Conservation (phyloP, 2,888 invertebrate genomes). For the Stratiomys singularior region DNA sequence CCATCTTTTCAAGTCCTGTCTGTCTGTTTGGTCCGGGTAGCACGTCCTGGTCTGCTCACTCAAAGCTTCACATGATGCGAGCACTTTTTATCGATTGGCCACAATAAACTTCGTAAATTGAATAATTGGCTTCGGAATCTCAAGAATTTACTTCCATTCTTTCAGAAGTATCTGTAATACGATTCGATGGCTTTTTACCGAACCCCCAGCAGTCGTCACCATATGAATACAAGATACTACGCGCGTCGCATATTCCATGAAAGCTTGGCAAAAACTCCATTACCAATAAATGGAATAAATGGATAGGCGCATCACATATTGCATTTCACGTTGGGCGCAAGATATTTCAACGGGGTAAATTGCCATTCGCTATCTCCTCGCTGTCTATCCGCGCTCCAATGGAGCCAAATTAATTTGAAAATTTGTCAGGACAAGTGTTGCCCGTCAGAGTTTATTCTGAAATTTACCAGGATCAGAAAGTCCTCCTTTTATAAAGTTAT, state of each 20-base stretch:
- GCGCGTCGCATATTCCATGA: constrained; percentile 15
- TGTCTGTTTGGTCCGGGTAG: background rate
- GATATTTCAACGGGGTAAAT: constrained; percentile 11
- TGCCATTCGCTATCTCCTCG: constrained; percentile 20
- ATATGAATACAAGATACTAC: background rate
- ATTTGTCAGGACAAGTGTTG: constrained; percentile 7
- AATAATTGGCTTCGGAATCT: constrained; percentile 44
- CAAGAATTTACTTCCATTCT: constrained; percentile 44
- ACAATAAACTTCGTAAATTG: constrained; percentile 41
- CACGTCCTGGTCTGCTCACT: background rate
- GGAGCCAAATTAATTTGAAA: constrained; percentile 28
- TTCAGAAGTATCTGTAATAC: constrained; percentile 34
- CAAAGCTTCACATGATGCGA: background rate
- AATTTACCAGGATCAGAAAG: no score
- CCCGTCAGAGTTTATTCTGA: background rate
- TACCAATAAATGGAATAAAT: constrained; percentile 30
- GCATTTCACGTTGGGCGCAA: constrained; percentile 20
- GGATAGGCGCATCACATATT: constrained; percentile 24
- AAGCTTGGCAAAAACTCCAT: constrained; percentile 34
- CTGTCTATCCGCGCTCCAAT: constrained; percentile 8
- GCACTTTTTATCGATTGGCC: background rate
- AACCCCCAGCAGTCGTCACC: background rate
- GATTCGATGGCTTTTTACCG: constrained; percentile 39
- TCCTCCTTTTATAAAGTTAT: no score
- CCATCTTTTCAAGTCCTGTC: constrained; percentile 2